phyloP scores from a whole-genome alignment of 2,888 invertebrate genomes.

The Drosophila ezoana region DNA sequence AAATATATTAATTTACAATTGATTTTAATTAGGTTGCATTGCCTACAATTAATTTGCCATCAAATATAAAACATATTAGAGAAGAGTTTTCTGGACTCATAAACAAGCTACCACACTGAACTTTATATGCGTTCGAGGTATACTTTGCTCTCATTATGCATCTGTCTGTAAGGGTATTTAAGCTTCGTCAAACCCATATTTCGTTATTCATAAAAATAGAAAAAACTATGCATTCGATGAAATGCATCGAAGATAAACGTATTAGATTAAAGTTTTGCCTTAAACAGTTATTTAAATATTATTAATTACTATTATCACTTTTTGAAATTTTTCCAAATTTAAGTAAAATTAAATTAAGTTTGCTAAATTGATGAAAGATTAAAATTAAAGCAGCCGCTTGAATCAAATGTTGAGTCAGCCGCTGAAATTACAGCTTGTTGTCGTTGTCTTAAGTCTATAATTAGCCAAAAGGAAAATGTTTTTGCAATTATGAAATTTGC shows the following conservation, averaged over 20 bases:
- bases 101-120: no score
- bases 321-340: not conserved
- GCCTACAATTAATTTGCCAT: not conserved
- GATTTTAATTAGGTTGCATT: not conserved
- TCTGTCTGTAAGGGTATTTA: not conserved
- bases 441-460: conserved; percentile 53
- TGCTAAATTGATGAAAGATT: not conserved
- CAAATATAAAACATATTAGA: no score
- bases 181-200: not conserved
- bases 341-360: no score
- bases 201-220: no score
- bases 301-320: no score
- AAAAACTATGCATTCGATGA: no score
- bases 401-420: conserved; percentile 4
- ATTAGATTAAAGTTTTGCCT: no score
- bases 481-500: conserved; percentile 57
- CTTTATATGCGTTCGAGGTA: no score
- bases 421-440: conserved; percentile 38
- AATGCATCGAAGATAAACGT: no score
- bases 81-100: no score
- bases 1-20: conserved; percentile 22
- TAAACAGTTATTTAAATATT: no score
- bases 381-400: conserved; percentile 14
- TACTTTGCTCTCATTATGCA: not conserved
- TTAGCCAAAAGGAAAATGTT: conserved; percentile 59